Conservation (phyloP, 2,888 invertebrate genomes). For the Tenthredo distinguenda region DNA sequence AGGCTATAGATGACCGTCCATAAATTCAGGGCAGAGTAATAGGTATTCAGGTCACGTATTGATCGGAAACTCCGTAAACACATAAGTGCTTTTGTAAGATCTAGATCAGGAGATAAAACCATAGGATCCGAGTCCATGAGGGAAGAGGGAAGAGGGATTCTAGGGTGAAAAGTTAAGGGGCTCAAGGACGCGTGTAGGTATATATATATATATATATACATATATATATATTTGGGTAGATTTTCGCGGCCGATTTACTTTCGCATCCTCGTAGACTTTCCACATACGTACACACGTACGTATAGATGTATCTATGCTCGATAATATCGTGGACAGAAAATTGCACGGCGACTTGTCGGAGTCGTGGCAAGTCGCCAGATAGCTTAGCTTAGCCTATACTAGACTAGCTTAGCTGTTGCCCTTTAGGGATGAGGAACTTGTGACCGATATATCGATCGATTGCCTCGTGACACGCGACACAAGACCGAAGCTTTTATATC, state of each 20-base stretch:
- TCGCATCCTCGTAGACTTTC: not conserved
- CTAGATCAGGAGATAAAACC: conserved; percentile 44
- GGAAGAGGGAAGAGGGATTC: not conserved
- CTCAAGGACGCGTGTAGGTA: not conserved
- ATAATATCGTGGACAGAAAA: conserved; percentile 18
- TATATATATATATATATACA: not conserved
- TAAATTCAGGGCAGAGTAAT: not conserved
- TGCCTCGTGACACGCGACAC: conserved; percentile 43
- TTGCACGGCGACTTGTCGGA: conserved; percentile 37
- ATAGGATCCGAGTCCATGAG: not conserved
- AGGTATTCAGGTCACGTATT: conserved; percentile 47
- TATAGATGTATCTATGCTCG: not conserved
- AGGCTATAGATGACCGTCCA: conserved; percentile 26
- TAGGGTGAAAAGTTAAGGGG: not conserved
- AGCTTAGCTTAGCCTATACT: not conserved
- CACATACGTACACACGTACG: not conserved
- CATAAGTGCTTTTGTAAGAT: conserved; percentile 24
- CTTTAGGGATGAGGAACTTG: conserved; percentile 34
- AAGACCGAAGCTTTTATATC: not conserved
- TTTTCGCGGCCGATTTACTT: not conserved
- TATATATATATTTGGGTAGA: not conserved
- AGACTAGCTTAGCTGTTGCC: not conserved
- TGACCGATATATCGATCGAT: conserved; percentile 47
- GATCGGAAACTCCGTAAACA: conserved; percentile 33
- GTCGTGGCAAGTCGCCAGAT: conserved; percentile 45